Percentiles rank a stretch among this genome's conserved stretches.
phyloP scores from a whole-genome alignment of 1,140 invertebrate species.

The Drosophila repleta region DNA sequence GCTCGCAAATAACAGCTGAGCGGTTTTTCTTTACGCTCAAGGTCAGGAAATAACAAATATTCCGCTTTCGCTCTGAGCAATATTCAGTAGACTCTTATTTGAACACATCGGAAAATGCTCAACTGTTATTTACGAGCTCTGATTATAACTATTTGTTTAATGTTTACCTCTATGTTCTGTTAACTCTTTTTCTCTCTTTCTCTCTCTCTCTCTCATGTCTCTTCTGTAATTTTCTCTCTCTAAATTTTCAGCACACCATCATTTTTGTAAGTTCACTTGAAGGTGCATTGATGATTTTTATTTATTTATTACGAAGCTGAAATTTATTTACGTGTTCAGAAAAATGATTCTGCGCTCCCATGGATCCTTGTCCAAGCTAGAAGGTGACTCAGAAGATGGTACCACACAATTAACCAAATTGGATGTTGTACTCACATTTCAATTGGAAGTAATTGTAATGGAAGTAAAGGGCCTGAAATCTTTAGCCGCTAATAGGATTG shows the following conservation, averaged over 20 bases:
- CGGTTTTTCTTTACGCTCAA: too few relatives aligned
- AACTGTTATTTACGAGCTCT: too few relatives aligned
- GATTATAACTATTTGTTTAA: too few relatives aligned
- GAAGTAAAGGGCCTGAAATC: constrained; percentile 99
- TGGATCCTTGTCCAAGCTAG: constrained; percentile 96
- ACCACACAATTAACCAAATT: constrained; percentile 96
- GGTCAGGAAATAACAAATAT: too few relatives aligned
- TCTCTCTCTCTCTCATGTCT: constrained; percentile 16
- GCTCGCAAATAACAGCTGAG: too few relatives aligned
- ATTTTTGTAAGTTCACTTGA: constrained; percentile 73
- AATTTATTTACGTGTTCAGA: constrained; percentile 23
- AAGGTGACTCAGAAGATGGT: constrained; percentile 93
- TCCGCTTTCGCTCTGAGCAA: too few relatives aligned
- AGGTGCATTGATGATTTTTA: background rate
- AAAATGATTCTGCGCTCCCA: constrained; percentile 90
- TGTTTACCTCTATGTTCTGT: background rate
- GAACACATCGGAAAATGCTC: too few relatives aligned
- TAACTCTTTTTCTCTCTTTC: background rate
- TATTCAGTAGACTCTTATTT: too few relatives aligned
- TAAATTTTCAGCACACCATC: constrained; percentile 71
- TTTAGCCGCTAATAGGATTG: constrained; percentile 97
- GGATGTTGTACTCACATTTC: constrained; percentile 98
- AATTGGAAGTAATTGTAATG: constrained; percentile 99
- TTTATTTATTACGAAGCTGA: background rate
- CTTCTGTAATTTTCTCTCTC: background rate